Evolutionary conservation across 2,888 invertebrate species (phyloP).

Genomic region (Drosophila acutilabella): DNA sequence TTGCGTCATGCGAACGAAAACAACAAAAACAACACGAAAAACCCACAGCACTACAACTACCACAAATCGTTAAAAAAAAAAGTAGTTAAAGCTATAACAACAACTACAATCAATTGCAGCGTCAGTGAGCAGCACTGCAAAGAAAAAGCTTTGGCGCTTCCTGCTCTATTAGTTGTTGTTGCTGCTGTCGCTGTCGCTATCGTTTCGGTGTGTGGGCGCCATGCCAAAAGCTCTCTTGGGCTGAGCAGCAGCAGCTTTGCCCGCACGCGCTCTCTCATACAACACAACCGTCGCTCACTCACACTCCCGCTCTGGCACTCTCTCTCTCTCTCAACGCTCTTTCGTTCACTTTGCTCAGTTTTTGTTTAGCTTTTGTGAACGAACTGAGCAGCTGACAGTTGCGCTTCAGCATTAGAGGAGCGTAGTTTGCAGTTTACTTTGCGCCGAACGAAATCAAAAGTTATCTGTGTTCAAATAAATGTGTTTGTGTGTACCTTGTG

Average conservation of each 20-base stretch:
- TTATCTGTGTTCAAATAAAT: slow-evolving; percentile 15
- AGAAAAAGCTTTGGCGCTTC: slow-evolving; percentile 54
- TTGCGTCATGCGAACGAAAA: slow-evolving; percentile 65
- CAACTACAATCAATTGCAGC: slow-evolving; percentile 57
- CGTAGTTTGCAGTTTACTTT: slow-evolving; percentile 70
- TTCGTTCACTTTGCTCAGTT: slow-evolving; percentile 7
- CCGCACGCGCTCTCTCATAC: slow-evolving; percentile 8
- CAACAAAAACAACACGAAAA: slow-evolving; percentile 41
- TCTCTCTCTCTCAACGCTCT: slow-evolving; percentile 1
- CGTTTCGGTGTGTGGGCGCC: slow-evolving; percentile 28
- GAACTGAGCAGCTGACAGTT: slow-evolving; percentile 79
- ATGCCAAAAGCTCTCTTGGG: slow-evolving; percentile 46
- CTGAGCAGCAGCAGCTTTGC: slow-evolving; percentile 8
- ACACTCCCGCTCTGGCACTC: slow-evolving; percentile 3
- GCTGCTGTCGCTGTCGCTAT: slow-evolving; percentile 3
- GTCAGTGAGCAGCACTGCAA: slow-evolving; percentile 36
- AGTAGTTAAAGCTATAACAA: slow-evolving; percentile 52
- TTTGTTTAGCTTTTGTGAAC: slow-evolving; percentile 55
- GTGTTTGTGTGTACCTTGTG: slow-evolving; percentile 21
- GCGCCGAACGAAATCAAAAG: slow-evolving; percentile 75
- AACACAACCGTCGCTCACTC: slow-evolving; percentile 9
- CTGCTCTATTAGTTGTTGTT: slow-evolving; percentile 32
- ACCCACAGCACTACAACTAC: slow-evolving; percentile 17
- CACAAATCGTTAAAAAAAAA: slow-evolving; percentile 45
- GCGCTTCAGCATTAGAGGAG: slow-evolving; percentile 72